phyloP scores from a whole-genome alignment of 2,797 vertebrate species.

The Urophycis tenuis region DNA sequence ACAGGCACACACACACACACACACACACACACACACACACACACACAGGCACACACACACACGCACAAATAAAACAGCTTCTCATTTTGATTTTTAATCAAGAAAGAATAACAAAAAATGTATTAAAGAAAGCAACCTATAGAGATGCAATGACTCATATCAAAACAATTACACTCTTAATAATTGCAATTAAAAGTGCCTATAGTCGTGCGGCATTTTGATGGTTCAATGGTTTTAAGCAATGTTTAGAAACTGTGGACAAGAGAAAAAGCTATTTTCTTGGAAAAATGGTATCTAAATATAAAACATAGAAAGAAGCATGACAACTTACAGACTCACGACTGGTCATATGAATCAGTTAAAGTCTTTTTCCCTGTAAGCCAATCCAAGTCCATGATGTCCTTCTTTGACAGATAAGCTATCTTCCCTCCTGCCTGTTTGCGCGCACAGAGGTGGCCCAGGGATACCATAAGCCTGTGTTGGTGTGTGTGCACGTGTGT shows the following conservation, averaged over 20 bases:
- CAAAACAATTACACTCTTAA: neutral
- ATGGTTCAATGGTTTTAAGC: neutral
- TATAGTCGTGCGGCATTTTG: neutral
- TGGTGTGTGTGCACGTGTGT: neutral
- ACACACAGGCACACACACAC: neutral
- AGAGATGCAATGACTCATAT: neutral
- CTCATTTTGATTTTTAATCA: neutral
- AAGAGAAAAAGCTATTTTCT: neutral
- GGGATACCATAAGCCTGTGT: neutral
- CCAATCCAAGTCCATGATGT: constrained; percentile 14
- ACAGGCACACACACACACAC: constrained; percentile 3
- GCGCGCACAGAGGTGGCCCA: neutral
- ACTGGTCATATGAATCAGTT: neutral
- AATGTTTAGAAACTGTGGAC: neutral
- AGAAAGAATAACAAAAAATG: neutral
- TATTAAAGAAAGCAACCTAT: neutral
- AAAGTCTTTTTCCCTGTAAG: constrained; percentile 20
- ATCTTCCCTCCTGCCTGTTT: neutral
- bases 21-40: constrained; percentile 8
- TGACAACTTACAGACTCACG: neutral
- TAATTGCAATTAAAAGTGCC: neutral
- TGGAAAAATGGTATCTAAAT: neutral
- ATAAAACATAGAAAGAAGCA: neutral
- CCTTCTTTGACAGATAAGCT: neutral
- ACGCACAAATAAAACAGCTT: neutral